Percentiles rank a stretch among this genome's conserved stretches.
phyloP scores from a whole-genome alignment of 2,888 invertebrate genomes.

The Orchestes rusci region DNA sequence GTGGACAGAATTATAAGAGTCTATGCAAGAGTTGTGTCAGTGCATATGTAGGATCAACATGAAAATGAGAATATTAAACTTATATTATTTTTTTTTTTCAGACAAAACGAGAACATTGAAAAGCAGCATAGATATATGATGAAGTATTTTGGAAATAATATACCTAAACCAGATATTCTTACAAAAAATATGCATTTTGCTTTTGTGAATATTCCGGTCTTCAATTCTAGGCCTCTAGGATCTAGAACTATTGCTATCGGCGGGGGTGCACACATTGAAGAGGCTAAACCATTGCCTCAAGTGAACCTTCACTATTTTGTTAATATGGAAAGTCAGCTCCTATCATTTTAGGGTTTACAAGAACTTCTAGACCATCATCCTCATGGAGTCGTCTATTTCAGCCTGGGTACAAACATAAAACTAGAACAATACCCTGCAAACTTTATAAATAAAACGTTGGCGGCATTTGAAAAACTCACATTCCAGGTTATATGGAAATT shows the following conservation, averaged over 20 bases:
- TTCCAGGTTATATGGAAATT: conserved; percentile 42
- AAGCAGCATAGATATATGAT: too few species aligned
- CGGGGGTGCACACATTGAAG: conserved; percentile 42
- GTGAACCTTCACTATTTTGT: too few species aligned
- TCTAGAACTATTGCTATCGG: conserved; percentile 42
- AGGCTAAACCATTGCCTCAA: conserved; percentile 39
- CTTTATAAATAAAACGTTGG: conserved; percentile 33
- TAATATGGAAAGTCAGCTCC: too few species aligned
- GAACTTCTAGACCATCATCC: conserved; percentile 36
- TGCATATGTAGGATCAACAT: too few species aligned
- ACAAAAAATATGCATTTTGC: conserved; percentile 31
- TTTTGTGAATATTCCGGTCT: conserved; percentile 37
- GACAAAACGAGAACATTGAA: too few species aligned
- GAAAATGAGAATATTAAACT: too few species aligned
- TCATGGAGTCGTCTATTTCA: conserved; percentile 41
- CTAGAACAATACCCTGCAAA: conserved; percentile 34
- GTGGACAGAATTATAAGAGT: too few species aligned
- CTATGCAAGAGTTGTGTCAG: too few species aligned
- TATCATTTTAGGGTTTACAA: conserved; percentile 35
- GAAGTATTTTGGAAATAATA: conserved; percentile 21
- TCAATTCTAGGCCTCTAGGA: conserved; percentile 40
- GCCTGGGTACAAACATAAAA: conserved; percentile 42
- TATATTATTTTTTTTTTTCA: too few species aligned
- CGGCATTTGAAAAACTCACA: conserved; percentile 39
- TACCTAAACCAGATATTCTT: conserved; percentile 29